Base-by-base conservation (phyloP, 1,140 invertebrate genomes). In the Druon quercuslanigerum region DNA sequence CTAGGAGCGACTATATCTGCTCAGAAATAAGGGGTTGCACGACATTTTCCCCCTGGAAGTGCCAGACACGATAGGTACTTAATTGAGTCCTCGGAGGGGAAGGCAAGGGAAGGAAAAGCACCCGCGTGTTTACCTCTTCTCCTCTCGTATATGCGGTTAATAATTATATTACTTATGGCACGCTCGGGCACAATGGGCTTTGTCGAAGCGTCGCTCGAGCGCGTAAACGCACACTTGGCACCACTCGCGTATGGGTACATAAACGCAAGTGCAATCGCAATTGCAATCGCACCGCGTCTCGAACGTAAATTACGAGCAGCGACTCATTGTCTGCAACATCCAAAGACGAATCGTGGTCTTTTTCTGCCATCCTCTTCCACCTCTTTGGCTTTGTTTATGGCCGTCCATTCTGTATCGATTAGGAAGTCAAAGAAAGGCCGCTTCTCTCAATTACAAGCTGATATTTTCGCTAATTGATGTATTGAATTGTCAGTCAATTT, bases 131-230 rank as follows among this genome's bases (percentile, higher is more conserved):
- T 82, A 83, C 79, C 81, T 57, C 72, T 66, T 78, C 81, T 84
- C 16, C 7, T 83, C 83, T 87, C 79, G 80, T 83, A 81, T 79
- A 85, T 83, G 81, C 40, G 78, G 80, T 87, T 81, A 81, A 83
- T 83, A 87, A 87, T 88, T 87, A 86, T 87, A 87, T 88, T 88
- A 87, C 82, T 83, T 46, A 81, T 76, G 82, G 82, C 81, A 83
- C 75, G 79, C 50, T 80, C 71, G 79, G 79, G 82, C 81, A 88
- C 87, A 88, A 88, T 88, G 81, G 87, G 66, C 83, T 81, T 88
- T 87, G 86, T 88, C 79, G 82, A 81, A 74, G 75, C 81, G 77
- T 82, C 80, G 74, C 75, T 77, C 77, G 73, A 75, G 78, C 79
- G 76, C 79, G 79, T 80, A 79, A 81, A 79, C 77, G 75, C 80